Percentiles rank a stretch among this genome's conserved stretches.
Evolutionary conservation across 30 jellyfish, hydroid and myxozoan genomes (phyloP).

Genomic region (Chironex yamaguchii): DNA sequence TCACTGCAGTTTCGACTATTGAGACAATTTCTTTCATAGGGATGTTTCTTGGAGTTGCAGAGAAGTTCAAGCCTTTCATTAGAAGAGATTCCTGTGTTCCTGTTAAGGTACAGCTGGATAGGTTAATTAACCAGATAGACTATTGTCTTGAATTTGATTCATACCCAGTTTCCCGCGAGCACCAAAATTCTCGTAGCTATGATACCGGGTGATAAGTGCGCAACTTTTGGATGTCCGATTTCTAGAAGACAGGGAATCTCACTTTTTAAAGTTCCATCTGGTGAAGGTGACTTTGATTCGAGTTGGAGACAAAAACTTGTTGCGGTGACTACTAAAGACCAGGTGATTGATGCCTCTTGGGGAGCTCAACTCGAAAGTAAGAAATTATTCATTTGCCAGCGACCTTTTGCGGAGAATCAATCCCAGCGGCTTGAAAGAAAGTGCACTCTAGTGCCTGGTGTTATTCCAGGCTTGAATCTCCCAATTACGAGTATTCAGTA

Average conservation of each 20-base stretch:
- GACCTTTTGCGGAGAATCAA: constrained; percentile 19
- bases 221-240: constrained; percentile 35
- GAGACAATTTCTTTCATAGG: no score
- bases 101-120: no score
- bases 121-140: no score
- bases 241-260: constrained; percentile 9
- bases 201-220: constrained; percentile 40
- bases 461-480: constrained; percentile 16
- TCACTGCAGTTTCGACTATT: no score
- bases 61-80: no score
- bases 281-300: background rate
- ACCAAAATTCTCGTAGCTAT: no score
- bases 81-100: no score
- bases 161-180: no score
- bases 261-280: constrained; percentile 31
- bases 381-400: constrained; percentile 14
- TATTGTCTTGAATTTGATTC: no score
- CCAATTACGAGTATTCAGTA: constrained; percentile 5
- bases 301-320: constrained; percentile 48
- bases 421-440: background rate
- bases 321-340: constrained; percentile 14
- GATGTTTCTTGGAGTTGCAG: no score
- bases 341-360: constrained; percentile 11
- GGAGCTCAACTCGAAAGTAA: constrained; percentile 9
- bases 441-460: constrained; percentile 19